Evolutionary conservation across 2,888 invertebrate species (phyloP).

Genomic region (Chloroclystis v-ata): DNA sequence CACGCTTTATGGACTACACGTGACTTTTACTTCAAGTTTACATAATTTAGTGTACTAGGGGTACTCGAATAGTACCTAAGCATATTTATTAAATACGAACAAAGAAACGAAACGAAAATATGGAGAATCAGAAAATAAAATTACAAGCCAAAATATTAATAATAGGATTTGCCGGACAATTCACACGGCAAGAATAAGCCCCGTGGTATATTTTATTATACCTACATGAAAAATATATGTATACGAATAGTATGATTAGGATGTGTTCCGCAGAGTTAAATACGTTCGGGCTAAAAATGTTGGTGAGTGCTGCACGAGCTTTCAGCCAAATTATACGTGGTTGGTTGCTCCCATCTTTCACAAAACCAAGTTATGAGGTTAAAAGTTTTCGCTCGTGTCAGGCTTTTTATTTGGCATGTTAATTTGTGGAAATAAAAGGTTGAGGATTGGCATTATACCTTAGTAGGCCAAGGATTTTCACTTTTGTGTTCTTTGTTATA

Average conservation of each 20-base stretch:
- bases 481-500: conserved; percentile 19
- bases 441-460: conserved; percentile 29
- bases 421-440: conserved; percentile 30
- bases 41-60: conserved; percentile 25
- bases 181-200: no score
- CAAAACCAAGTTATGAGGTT: conserved; percentile 19
- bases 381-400: conserved; percentile 19
- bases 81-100: no score
- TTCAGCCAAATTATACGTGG: conserved; percentile 3
- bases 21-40: conserved; percentile 57
- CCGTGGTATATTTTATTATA: no score
- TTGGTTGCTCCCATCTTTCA: conserved; percentile 9
- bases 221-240: no score
- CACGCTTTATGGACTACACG: conserved; percentile 60
- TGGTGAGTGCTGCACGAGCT: conserved; percentile 3
- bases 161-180: no score
- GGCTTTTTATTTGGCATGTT: conserved; percentile 24
- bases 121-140: no score
- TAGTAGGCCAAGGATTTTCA: conserved; percentile 28
- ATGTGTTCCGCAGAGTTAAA: conserved; percentile 2
- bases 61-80: no score
- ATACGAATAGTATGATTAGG: no score
- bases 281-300: not conserved
- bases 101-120: no score
- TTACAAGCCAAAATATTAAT: no score